A percentile compares a stretch with the other conserved stretches of the same genome.
Conservation (phyloP, 2,888 invertebrate species). For the Diadromus collaris region DNA sequence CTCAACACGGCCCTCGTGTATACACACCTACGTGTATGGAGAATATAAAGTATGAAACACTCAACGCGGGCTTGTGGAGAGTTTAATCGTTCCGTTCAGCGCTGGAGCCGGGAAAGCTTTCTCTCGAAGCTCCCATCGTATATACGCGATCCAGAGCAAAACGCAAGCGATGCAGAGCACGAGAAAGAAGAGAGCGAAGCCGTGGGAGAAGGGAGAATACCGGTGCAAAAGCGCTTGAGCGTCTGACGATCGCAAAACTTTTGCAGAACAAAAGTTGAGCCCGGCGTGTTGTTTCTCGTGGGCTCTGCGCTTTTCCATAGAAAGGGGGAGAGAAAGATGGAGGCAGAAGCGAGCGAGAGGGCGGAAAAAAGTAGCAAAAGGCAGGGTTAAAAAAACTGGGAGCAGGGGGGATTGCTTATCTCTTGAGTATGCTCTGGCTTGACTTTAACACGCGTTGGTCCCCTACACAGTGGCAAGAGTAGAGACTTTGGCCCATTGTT, state of each 20-base stretch:
- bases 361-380: slow-evolving; percentile 22
- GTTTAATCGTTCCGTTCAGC: slow-evolving; percentile 40
- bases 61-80: background rate
- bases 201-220: background rate
- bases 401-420: slow-evolving; percentile 49
- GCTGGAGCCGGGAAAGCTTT: slow-evolving; percentile 30
- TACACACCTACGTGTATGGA: background rate
- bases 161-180: slow-evolving; percentile 23
- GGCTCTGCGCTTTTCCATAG: slow-evolving; percentile 23
- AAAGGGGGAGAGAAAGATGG: slow-evolving; percentile 13
- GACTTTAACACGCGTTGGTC: slow-evolving; percentile 47
- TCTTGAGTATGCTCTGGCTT: slow-evolving; percentile 51
- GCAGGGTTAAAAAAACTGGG: slow-evolving; percentile 19
- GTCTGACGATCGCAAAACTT: slow-evolving; percentile 51
- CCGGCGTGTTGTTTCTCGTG: slow-evolving; percentile 51
- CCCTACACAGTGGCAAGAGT: slow-evolving; percentile 30
- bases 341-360: slow-evolving; percentile 5
- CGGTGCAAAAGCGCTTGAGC: slow-evolving; percentile 45
- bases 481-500: slow-evolving; percentile 47
- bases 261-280: slow-evolving; percentile 53
- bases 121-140: slow-evolving; percentile 6
- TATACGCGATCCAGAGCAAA: slow-evolving; percentile 25
- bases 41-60: slow-evolving; percentile 19
- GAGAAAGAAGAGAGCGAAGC: slow-evolving; percentile 2
- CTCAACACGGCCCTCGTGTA: background rate